Base-by-base conservation (phyloP, 2,113 vertebrate genomes). In the Phoenicopterus ruber region DNA sequence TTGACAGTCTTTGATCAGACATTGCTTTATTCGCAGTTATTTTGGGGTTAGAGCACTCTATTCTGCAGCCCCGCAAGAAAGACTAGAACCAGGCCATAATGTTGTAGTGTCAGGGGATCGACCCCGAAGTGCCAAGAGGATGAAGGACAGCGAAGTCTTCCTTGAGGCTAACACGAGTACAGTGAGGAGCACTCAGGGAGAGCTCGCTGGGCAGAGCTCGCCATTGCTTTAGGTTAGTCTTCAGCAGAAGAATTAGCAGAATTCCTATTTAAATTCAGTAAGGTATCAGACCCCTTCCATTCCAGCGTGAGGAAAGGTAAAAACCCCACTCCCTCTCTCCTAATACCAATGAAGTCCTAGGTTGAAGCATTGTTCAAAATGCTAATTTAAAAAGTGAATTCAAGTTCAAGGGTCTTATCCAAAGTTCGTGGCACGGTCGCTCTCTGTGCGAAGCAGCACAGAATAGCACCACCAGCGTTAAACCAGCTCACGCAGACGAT, bases 51-150 rank as follows among this genome's bases (percentile, higher is more conserved):
- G 31, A 89, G 38, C 31, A 34, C 28, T 57, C 58, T 50, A 20
- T 62, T 40, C 40, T 46, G 44, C 29, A 73, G 52, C 26, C 50
- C 13, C 10, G 1, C 34, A 44, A 26, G 36, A 32, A 66, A 78
- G 66, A 24, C 32, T 26, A 57, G 26, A 46, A 40, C n/a, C 40
- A 38, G 32, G 13, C 28, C 14, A 7, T 8, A 40, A 32, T 2
- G 3, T 7, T 0, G 0, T 10, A 2, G 1, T 16, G 20, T 40
- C 28, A 26, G 7, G 28, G 29, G 6, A 50, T 21, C 3, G 9
- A 14, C n/a, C 49, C 69, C 5, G 3, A 66, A 82, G 44, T 9
- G 44, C 16, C 40, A 57, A 24, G 3, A 44, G 24, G 8, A 55
- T 9, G 58, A 88, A 86, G n/a, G 50, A n/a, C 31, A 47, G 40